phyloP scores from a whole-genome alignment of 37 sponge, comb jelly and placozoan species.

The Chondrilla cf. caribensis region DNA sequence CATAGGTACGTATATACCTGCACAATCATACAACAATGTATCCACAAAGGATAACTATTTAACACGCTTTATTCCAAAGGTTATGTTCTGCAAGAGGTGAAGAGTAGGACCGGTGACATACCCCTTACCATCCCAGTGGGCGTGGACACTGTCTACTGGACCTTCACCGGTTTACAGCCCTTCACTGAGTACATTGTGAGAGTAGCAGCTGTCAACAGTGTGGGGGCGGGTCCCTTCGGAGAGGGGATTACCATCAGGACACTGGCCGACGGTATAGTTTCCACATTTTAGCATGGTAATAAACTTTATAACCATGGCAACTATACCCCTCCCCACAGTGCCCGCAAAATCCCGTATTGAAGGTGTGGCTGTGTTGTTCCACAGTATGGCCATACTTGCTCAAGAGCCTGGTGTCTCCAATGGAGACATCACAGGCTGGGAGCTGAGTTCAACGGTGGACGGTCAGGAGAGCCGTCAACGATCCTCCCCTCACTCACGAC shows the following conservation, averaged over 20 bases:
- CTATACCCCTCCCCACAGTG: not conserved
- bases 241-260: not conserved
- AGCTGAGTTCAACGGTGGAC: not conserved
- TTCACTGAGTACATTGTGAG: not conserved
- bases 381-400: not conserved
- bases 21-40: too few relatives aligned
- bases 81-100: not conserved
- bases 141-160: not conserved
- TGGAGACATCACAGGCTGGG: not conserved
- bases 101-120: not conserved
- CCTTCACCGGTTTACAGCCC: not conserved
- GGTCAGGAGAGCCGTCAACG: not conserved
- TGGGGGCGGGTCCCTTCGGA: not conserved
- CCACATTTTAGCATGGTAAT: not conserved
- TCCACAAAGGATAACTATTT: too few relatives aligned
- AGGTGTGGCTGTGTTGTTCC: not conserved
- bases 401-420: not conserved
- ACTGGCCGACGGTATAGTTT: not conserved
- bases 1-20: too few relatives aligned
- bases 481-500: not conserved
- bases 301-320: not conserved
- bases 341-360: not conserved
- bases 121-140: not conserved
- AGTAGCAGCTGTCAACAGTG: not conserved
- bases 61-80: too few relatives aligned